Base-by-base conservation (phyloP, 2,888 invertebrate species). In the Notocelia uddmanniana region DNA sequence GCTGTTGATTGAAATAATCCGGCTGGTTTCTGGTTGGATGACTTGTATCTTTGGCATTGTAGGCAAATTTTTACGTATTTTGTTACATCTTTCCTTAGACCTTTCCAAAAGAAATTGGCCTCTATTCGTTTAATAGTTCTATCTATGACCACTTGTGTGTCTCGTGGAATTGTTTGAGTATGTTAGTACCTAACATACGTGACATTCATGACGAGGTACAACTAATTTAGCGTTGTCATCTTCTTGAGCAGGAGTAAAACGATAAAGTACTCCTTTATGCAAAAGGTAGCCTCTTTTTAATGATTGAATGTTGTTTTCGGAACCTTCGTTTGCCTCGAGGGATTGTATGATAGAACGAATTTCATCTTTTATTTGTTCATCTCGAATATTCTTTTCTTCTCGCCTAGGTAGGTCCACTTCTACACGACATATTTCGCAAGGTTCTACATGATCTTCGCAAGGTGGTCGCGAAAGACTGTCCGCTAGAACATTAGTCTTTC, bases 201-300 rank as follows among this genome's bases (percentile, higher is more conserved):
- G n/a, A n/a, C n/a, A n/a, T 21, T 21, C 21, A 21, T 19, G 21
- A 3, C 41, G 41, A 15, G 59, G 69, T 9, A 73, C 15, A 13
- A 73, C 73, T 9, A 73, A 60, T 18, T 64, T 60, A 8, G 73
- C 60, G 3, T 37, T 54, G 3, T 64, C 69, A 0, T 10, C 11
- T n/a, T 73, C 69, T 1, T 41, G n/a, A 15, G 69, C 73, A 11
- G 69, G 73, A 18, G 59, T 15, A 1, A 15, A 37, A 1, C 66
- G 21, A 60, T 69, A 73, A 3, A 73, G 52, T 0, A 73, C 60
- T 13, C 73, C 73, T 23, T 66, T 64, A 1, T 13, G 13, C 54
- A 69, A 59, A 15, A 57, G 0, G 21, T 69, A 73, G 11, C n/a
- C n/a, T n/a, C n/a, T n/a, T n/a, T n/a, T n/a, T n/a, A n/a, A n/a